These are phyloP conservation scores for Octonoba sinensis DNA, from an alignment of 2,888 invertebrate genomes.

Conservation along the genomic window DNA sequence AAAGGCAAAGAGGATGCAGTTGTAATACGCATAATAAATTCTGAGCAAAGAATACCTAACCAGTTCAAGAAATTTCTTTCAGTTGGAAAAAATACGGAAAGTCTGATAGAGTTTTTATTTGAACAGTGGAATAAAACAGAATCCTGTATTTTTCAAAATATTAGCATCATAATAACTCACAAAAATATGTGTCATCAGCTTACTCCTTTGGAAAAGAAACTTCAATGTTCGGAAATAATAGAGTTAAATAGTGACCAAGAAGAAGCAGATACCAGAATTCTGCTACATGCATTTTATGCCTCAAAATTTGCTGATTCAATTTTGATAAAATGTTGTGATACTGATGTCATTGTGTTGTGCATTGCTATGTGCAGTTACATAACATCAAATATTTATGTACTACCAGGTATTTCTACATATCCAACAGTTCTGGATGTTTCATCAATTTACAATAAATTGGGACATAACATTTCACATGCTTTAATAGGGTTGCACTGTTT, in stretches of 20 bases:
- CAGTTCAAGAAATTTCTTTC: background rate
- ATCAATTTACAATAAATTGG: background rate
- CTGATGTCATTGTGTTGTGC: background rate
- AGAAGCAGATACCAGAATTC: background rate
- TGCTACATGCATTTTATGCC: slow-evolving; percentile 1
- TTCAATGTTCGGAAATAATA: too few relatives aligned
- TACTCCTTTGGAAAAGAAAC: background rate
- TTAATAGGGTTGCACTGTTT: background rate
- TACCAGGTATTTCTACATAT: too few relatives aligned
- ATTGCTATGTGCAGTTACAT: background rate
- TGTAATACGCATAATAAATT: background rate
- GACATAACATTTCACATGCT: background rate
- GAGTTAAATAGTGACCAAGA: background rate
- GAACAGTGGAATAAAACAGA: background rate
- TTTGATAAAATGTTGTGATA: background rate
- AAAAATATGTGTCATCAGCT: background rate
- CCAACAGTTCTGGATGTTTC: background rate
- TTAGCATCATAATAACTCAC: background rate
- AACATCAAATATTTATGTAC: background rate
- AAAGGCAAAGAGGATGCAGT: background rate
- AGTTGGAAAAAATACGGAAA: too few relatives aligned
- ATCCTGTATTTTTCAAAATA: background rate
- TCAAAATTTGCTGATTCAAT: background rate
- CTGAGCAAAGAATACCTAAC: background rate
- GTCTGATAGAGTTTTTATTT: background rate